Base-by-base conservation (phyloP, 2,113 vertebrate species). In the Hydrochoerus hydrochaeris region DNA sequence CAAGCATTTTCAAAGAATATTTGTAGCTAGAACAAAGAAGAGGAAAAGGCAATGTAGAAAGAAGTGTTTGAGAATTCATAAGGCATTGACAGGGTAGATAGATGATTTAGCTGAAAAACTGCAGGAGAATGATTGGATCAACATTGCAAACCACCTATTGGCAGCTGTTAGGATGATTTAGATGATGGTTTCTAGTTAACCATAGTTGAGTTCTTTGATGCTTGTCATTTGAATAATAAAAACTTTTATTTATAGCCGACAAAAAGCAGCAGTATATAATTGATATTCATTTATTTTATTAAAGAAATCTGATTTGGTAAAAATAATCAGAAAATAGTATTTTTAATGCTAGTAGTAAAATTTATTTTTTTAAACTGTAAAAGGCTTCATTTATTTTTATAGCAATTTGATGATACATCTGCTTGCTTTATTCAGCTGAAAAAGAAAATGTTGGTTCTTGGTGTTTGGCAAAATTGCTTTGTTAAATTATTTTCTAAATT, bases 401-500 rank as follows among this genome's bases (percentile, higher is more conserved):
- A 98, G 98, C 97, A 98, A 98, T 99, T 98, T 98, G 98, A 98
- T 99, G 98, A 98, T 97, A 98, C 98, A 99, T 98, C 99, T 99
- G 98, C 98, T 98, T 98, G 98, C 98, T 99, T 99, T 98, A 99
- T 98, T 99, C 98, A 98, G 97, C 98, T 98, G 98, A 98, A 98
- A 97, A 98, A 98, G 98, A 52, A 11, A 52, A 98, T 98, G 99
- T 99, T 98, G 98, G 96, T 98, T 99, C 98, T 99, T 98, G 98
- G 98, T 98, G 98, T 98, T 98, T 98, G 98, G 97, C 98, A 98
- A 98, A 98, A 99, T 99, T 98, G 98, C 98, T 98, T 99, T 99
- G 99, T 99, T 98, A 99, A 99, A 98, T 98, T 99, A 99, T 99
- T 99, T 98, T 98, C 96, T 89, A 98, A 99, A 99, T 99, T 98